A percentile compares a stretch with the other conserved stretches of the same genome.
phyloP scores from a whole-genome alignment of 1,140 invertebrate species.

The Tyrophagus putrescentiae region DNA sequence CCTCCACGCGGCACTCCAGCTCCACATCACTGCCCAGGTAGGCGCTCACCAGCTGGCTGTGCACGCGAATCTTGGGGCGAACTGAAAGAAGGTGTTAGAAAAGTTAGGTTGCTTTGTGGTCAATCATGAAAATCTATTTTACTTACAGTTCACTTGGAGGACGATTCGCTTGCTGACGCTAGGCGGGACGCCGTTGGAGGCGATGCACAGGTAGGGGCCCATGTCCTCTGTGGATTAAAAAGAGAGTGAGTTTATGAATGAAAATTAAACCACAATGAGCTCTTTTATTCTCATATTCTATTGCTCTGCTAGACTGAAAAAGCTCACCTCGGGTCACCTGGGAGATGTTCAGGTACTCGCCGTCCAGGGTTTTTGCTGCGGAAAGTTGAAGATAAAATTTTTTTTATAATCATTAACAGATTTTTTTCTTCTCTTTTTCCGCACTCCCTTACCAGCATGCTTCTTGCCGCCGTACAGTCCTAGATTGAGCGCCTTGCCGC shows the following conservation, averaged over 20 bases:
- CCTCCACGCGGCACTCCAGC: constrained; percentile 65
- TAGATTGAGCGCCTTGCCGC: constrained; percentile 50
- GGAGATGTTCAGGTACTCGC: constrained; percentile 60
- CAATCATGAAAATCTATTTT: too few relatives aligned
- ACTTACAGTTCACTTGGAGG: constrained; percentile 66
- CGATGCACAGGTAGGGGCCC: constrained; percentile 56
- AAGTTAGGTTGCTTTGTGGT: neutral
- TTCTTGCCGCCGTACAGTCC: constrained; percentile 26
- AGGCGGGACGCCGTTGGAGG: constrained; percentile 53
- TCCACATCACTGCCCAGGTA: constrained; percentile 57
- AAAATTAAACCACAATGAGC: neutral
- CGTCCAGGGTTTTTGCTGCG: constrained; percentile 42
- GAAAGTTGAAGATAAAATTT: too few relatives aligned
- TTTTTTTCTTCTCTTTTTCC: neutral
- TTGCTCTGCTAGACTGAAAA: neutral
- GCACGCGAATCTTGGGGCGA: constrained; percentile 63
- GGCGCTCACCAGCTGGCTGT: constrained; percentile 62
- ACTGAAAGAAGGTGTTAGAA: constrained; percentile 40
- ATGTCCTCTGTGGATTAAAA: constrained; percentile 20
- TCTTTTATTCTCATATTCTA: neutral
- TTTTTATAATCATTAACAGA: too few relatives aligned
- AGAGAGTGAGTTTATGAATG: neutral
- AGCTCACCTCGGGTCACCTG: constrained; percentile 51
- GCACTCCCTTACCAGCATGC: constrained; percentile 25
- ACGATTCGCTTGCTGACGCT: constrained; percentile 59